A percentile compares a stretch with the other conserved stretches of the same genome.
Conservation (phyloP, 2,113 vertebrate genomes). For the Protobothrops mucrosquamatus region DNA sequence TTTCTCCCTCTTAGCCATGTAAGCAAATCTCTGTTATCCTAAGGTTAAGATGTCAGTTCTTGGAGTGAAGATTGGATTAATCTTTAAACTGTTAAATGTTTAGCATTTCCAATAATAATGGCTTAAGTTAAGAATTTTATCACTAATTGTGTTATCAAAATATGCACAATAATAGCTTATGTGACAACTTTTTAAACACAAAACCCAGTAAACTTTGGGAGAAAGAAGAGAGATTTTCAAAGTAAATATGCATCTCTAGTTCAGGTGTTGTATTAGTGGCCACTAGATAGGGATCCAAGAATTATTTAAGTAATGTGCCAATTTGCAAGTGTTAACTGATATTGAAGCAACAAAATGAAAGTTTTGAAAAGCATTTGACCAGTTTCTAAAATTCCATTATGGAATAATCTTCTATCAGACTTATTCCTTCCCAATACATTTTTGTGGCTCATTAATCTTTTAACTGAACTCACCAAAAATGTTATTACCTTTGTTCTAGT, state of each 20-base stretch:
- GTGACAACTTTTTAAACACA: neutral
- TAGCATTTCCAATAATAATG: neutral
- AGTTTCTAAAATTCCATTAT: neutral
- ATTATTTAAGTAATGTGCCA: neutral
- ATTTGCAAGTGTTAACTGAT: neutral
- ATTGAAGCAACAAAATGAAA: neutral
- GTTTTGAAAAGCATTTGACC: neutral
- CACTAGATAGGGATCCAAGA: neutral
- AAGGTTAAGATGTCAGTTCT: neutral
- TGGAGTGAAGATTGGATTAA: neutral
- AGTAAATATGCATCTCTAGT: neutral
- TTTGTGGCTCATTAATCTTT: conserved; percentile 9
- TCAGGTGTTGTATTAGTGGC: neutral
- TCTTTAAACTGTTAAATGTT: neutral
- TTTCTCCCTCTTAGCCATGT: neutral
- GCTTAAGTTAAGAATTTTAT: neutral
- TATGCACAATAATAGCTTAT: neutral
- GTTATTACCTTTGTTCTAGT: conserved; percentile 64
- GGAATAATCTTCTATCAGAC: fast-evolving
- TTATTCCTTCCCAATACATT: neutral
- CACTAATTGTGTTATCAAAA: neutral
- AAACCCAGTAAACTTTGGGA: conserved; percentile 1
- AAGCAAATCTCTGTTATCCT: neutral
- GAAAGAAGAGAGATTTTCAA: neutral
- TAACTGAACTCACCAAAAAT: neutral